Evolutionary conservation across 2,888 invertebrate species (phyloP).

Genomic region (Tholera decimalis): DNA sequence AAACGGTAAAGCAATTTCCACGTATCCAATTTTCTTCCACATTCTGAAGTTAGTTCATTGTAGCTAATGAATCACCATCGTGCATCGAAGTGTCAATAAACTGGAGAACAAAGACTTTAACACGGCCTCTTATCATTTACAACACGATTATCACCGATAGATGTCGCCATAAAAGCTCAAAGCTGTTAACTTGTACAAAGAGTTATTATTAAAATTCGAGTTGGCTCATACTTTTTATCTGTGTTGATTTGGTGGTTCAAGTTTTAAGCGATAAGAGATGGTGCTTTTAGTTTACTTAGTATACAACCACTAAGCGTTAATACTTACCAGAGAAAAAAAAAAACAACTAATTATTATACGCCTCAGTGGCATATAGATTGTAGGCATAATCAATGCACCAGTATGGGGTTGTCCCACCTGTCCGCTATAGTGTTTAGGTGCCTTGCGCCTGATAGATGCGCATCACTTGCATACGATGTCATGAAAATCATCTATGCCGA

Average conservation of each 20-base stretch:
- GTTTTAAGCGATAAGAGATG: background rate
- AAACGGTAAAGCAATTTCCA: background rate
- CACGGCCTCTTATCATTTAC: constrained; percentile 77
- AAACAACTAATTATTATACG: too few relatives aligned
- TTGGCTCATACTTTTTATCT: constrained; percentile 81
- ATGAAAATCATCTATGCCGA: too few relatives aligned
- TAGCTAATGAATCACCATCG: constrained; percentile 62
- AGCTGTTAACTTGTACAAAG: constrained; percentile 79
- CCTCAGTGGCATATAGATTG: too few relatives aligned
- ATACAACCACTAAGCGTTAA: too few relatives aligned
- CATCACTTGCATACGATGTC: too few relatives aligned
- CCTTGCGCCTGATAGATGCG: too few relatives aligned
- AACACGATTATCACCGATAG: constrained; percentile 67
- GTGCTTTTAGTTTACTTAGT: too few relatives aligned
- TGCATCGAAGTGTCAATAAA: constrained; percentile 75
- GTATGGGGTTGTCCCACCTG: too few relatives aligned
- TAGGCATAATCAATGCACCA: too few relatives aligned
- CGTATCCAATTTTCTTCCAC: constrained; percentile 18
- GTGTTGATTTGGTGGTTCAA: constrained; percentile 57
- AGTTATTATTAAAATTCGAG: constrained; percentile 83
- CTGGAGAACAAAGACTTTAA: constrained; percentile 74
- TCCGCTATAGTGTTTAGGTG: too few relatives aligned
- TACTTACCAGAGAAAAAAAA: too few relatives aligned
- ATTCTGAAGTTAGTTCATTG: constrained; percentile 52
- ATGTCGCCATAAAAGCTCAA: constrained; percentile 76